Conservation (phyloP, 2,113 vertebrate species). For the Actenoides lindsayi region DNA sequence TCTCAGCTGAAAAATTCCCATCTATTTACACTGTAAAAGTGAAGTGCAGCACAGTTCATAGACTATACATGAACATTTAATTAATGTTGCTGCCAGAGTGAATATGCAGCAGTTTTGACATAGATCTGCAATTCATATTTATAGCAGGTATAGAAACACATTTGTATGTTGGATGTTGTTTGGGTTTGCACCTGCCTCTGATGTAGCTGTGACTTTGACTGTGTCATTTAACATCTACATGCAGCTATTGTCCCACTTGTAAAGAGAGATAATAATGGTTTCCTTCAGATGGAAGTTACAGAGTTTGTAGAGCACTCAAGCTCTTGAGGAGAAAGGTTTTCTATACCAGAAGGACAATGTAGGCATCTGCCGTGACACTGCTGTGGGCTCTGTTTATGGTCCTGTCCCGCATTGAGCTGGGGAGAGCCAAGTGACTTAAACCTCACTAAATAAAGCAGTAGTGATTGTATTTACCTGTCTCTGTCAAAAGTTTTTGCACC, state of each 20-base stretch:
- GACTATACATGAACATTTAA: not conserved
- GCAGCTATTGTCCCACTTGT: not conserved
- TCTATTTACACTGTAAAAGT: not conserved
- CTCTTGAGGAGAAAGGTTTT: not conserved
- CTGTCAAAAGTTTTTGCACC: not conserved
- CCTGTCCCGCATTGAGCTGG: fast-evolving
- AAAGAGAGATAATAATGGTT: not conserved
- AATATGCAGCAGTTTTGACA: not conserved
- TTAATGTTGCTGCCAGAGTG: not conserved
- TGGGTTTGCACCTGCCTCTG: not conserved
- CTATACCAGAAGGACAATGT: not conserved
- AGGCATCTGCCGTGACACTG: not conserved
- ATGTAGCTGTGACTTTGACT: not conserved
- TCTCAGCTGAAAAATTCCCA: not conserved
- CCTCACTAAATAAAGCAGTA: not conserved
- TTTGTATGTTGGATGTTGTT: not conserved
- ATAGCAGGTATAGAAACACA: not conserved
- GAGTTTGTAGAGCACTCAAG: not conserved
- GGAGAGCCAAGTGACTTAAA: not conserved
- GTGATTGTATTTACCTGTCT: not conserved
- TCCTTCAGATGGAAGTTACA: not conserved
- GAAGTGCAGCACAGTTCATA: not conserved
- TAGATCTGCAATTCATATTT: not conserved
- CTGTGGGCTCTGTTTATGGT: not conserved
- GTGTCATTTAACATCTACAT: not conserved